Conservation (phyloP, 2,888 invertebrate genomes). For the Coecobrya sp. region DNA sequence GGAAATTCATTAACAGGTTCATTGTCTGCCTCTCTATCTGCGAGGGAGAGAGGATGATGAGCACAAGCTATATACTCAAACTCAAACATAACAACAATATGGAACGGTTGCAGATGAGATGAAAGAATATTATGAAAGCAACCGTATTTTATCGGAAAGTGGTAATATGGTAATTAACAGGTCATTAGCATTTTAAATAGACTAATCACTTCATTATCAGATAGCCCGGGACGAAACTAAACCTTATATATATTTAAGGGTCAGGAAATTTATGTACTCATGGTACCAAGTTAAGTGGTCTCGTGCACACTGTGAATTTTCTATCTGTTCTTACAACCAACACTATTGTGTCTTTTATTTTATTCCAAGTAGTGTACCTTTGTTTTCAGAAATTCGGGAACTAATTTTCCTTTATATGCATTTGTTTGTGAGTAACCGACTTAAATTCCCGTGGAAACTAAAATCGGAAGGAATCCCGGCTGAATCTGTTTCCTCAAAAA, state of each 20-base stretch:
- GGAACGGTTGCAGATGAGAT: neutral
- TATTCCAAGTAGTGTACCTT: neutral
- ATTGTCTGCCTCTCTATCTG: neutral
- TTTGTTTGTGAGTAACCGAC: too few species aligned
- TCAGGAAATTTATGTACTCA: neutral
- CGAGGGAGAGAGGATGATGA: neutral
- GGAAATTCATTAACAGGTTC: neutral
- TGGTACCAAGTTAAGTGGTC: neutral
- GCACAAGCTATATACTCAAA: neutral
- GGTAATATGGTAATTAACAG: conserved; percentile 60
- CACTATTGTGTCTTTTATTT: neutral
- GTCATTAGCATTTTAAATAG: conserved; percentile 61
- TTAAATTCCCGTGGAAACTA: too few species aligned
- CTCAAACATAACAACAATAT: neutral
- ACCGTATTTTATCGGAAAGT: neutral
- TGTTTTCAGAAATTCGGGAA: neutral
- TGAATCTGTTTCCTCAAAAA: neutral
- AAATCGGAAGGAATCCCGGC: neutral
- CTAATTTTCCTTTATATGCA: too few species aligned
- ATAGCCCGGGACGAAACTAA: neutral
- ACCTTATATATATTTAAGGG: conserved; percentile 37
- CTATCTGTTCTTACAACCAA: neutral
- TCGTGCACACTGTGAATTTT: neutral
- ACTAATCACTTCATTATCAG: neutral
- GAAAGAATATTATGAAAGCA: neutral